These are phyloP conservation scores for Mesodorylaimus sp. DNA, from an alignment of 2,888 invertebrate genomes.

Conservation along the genomic window DNA sequence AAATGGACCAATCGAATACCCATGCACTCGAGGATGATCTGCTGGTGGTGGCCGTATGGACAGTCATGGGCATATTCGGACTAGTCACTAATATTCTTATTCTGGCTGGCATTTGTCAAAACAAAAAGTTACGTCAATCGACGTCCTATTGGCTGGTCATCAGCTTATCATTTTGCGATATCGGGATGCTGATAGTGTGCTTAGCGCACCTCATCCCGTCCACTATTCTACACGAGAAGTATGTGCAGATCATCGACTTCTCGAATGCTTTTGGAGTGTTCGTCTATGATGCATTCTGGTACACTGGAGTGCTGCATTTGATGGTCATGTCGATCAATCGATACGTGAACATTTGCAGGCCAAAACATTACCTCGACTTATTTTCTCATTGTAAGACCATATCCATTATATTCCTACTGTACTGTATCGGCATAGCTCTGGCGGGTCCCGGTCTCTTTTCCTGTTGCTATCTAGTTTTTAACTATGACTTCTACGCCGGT, in stretches of 20 bases:
- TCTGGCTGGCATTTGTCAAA: conserved; percentile 2
- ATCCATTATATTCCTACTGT: not conserved
- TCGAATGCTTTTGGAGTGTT: conserved; percentile 8
- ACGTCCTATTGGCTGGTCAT: conserved; percentile 11
- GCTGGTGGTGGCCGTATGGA: conserved; percentile 6
- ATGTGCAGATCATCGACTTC: not conserved
- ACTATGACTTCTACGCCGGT: conserved; percentile 8
- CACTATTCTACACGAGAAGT: not conserved
- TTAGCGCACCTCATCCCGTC: conserved; percentile 8
- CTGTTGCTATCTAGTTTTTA: conserved; percentile 10
- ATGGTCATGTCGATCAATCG: conserved; percentile 12
- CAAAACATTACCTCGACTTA: conserved; percentile 1
- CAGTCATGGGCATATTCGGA: conserved; percentile 6
- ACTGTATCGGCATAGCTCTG: conserved; percentile 4
- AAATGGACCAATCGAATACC: too few relatives aligned
- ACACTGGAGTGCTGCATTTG: conserved; percentile 11
- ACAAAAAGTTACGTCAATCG: not conserved
- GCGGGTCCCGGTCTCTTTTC: conserved; percentile 7
- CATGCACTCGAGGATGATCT: conserved; percentile 5
- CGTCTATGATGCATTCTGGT: conserved; percentile 12
- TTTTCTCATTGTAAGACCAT: conserved; percentile 1
- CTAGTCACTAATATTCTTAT: conserved; percentile 7
- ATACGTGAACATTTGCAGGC: conserved; percentile 11
- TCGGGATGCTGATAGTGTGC: conserved; percentile 8
- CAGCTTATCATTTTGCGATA: conserved; percentile 8